Evolutionary conservation across 2,888 invertebrate species (phyloP), one percentile per base, ranked within the genome.

Genomic region (Noctua comes): DNA sequence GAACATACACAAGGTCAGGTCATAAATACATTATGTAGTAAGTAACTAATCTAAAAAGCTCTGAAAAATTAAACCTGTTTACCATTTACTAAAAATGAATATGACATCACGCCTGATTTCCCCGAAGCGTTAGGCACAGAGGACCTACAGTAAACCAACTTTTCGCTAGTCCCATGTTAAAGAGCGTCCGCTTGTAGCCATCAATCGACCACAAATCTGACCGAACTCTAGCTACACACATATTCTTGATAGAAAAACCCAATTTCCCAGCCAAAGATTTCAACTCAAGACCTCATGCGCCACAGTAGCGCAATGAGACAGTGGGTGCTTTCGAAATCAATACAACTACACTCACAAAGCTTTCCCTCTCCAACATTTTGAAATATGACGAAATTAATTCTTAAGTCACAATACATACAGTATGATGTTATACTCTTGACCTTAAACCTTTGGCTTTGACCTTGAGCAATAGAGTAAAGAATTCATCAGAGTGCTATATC

Each of bases 401-500:
- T 16, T 76, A 70, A 70, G 36, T 64, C 13, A 31, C 2, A 71
- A 57, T 57, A 71, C 54, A 48, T 57, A 83, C 43, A 46, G 16
- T 27, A 31, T 48, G 8, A 54, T 40, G 21, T 59, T 79, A 54
- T 62, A 62, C n/a, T 74, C 62, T 68, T 76, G 79, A 86, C 76
- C 83, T 83, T 76, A 51, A 13, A 13, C 51, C 70, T 48, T 68
- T 77, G 13, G 18, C 43, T 68, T 76, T 65, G 62, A 71, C 79
- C 75, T 78, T 82, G 69, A 59, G 31, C 8, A 21, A 69, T 43
- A 11, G 59, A 79, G 76, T 76, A 83, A 86, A 86, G 64, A 83
- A 86, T 66, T 73, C 84, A 83, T 57, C 57, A 57, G 65, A 64
- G 65, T 66, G 43, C n/a, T 65, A 13, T 68, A 73, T 59, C 40